These are phyloP conservation scores for Tretioscincus oriximinensis DNA, from an alignment of 2,113 vertebrate genomes.

Conservation along the genomic window DNA sequence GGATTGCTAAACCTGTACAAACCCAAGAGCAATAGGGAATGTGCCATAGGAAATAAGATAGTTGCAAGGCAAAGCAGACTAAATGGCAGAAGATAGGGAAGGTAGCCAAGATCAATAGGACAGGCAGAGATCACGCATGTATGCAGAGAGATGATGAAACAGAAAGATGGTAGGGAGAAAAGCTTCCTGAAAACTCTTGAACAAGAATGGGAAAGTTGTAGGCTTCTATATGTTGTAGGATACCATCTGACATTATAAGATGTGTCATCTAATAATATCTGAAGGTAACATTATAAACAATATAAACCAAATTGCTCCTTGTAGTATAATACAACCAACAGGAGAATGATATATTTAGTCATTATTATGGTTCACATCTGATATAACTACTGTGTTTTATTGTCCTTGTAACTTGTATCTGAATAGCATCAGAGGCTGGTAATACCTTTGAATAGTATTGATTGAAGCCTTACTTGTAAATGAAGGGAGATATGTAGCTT, in stretches of 20 bases:
- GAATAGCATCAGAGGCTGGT: not conserved
- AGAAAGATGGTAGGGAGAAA: not conserved
- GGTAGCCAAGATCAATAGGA: not conserved
- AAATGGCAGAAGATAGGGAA: not conserved
- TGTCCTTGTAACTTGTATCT: not conserved
- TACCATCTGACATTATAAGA: not conserved
- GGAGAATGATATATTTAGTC: not conserved
- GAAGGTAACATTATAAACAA: not conserved
- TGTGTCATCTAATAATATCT: not conserved
- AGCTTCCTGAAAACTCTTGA: not conserved
- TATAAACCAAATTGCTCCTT: not conserved
- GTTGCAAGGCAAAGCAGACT: no score
- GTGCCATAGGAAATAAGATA: no score
- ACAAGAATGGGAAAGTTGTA: not conserved
- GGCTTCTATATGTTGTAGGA: not conserved
- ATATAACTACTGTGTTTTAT: not conserved
- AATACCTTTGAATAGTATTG: not conserved
- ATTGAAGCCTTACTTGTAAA: conserved; percentile 45
- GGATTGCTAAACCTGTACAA: no score
- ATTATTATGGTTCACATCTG: not conserved
- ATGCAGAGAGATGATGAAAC: not conserved
- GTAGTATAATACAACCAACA: not conserved
- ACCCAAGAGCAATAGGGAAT: no score
- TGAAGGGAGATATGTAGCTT: conserved; percentile 48
- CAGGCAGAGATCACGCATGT: not conserved